Evolutionary conservation across 1,140 invertebrate species (phyloP).

Genomic region (Reticulitermes speratus): DNA sequence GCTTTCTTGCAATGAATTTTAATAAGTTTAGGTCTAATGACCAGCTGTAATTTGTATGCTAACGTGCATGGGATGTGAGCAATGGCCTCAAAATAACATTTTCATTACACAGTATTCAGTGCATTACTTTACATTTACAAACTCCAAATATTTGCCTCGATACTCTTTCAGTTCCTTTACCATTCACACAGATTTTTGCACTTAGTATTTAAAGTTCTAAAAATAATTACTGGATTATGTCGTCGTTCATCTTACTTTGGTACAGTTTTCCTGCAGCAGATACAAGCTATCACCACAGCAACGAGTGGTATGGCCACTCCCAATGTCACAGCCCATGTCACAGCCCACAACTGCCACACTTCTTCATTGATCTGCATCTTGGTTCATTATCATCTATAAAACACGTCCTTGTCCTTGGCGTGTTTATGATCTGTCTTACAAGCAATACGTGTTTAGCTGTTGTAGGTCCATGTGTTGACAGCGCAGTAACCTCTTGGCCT

Average conservation of each 20-base stretch:
- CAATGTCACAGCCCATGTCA: constrained; percentile 31
- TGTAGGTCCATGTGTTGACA: neutral
- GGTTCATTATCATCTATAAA: neutral
- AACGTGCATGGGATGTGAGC: too few relatives aligned
- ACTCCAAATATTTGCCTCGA: too few relatives aligned
- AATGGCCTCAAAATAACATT: too few relatives aligned
- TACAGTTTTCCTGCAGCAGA: constrained; percentile 42
- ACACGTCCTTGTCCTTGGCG: neutral
- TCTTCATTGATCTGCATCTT: constrained; percentile 21
- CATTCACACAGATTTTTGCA: too few relatives aligned
- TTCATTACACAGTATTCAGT: too few relatives aligned
- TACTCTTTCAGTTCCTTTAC: too few relatives aligned
- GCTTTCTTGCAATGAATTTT: too few relatives aligned
- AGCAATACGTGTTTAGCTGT: neutral
- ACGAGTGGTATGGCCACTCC: constrained; percentile 34
- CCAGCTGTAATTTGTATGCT: too few relatives aligned
- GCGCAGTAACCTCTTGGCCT: constrained; percentile 23
- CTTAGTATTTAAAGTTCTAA: too few relatives aligned
- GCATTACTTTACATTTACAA: too few relatives aligned
- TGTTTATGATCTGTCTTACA: neutral
- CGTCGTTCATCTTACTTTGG: constrained; percentile 39
- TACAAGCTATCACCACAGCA: constrained; percentile 37
- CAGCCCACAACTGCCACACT: constrained; percentile 32
- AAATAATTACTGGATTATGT: neutral
- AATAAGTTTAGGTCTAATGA: too few relatives aligned